phyloP scores from a whole-genome alignment of 2,113 vertebrate genomes.

The Setophaga coronata region DNA sequence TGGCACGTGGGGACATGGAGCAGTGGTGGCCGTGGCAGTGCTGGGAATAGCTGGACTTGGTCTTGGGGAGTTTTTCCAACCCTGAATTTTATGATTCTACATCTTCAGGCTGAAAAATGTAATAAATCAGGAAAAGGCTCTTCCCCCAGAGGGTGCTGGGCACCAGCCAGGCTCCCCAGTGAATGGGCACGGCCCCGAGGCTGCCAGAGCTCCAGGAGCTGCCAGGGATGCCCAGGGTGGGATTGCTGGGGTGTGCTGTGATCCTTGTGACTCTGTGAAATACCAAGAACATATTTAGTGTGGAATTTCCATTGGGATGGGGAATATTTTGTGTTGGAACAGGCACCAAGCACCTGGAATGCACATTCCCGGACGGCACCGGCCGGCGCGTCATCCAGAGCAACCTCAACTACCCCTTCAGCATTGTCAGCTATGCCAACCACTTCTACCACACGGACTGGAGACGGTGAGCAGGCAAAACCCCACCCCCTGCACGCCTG shows the following conservation, averaged over 20 bases:
- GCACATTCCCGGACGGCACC: constrained; percentile 80
- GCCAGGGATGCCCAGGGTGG: background rate
- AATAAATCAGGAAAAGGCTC: background rate
- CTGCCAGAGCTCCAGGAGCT: background rate
- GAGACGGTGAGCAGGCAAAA: constrained; percentile 81
- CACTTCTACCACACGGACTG: constrained; percentile 98
- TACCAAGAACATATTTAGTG: fast-evolving
- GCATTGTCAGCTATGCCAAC: constrained; percentile 83
- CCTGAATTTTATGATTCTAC: background rate
- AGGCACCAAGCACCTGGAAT: constrained; percentile 96
- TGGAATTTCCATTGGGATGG: background rate
- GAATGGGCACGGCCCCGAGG: fast-evolving
- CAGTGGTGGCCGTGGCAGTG: background rate
- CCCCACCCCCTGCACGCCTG: fast-evolving
- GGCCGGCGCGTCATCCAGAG: constrained; percentile 82
- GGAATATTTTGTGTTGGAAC: background rate
- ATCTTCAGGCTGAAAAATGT: background rate
- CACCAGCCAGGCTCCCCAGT: background rate
- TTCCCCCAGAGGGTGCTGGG: background rate
- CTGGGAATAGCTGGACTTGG: background rate
- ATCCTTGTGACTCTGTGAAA: background rate
- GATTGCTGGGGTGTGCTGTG: background rate
- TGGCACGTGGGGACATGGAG: background rate
- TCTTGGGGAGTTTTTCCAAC: background rate
- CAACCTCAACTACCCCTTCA: constrained; percentile 94